A percentile compares a stretch with the other conserved stretches of the same genome.
These are phyloP conservation scores for Oxycera nigricornis DNA, from an alignment of 2,888 invertebrate genomes.

Conservation along the genomic window DNA sequence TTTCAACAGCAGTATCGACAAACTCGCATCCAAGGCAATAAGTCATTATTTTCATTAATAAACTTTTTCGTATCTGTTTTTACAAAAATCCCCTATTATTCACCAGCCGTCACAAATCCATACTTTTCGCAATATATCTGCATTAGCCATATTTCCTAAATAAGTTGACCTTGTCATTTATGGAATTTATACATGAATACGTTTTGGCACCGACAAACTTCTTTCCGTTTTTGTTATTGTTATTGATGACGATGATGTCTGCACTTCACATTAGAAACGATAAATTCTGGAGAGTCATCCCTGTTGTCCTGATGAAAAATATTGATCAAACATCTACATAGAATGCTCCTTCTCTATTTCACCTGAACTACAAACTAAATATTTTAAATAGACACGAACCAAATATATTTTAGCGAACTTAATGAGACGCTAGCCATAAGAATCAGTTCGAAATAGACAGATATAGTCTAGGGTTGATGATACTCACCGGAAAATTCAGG, in stretches of 20 bases:
- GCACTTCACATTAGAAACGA: slow-evolving; percentile 11
- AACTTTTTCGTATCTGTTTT: too few relatives aligned
- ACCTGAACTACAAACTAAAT: background rate
- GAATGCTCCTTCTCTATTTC: background rate
- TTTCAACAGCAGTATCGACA: too few relatives aligned
- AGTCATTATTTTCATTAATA: too few relatives aligned
- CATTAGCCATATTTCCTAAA: background rate
- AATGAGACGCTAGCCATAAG: too few relatives aligned
- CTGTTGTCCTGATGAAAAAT: slow-evolving; percentile 17
- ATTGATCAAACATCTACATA: slow-evolving; percentile 7
- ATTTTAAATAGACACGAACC: background rate
- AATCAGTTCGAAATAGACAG: background rate
- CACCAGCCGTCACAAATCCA: background rate
- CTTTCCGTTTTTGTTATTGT: too few relatives aligned
- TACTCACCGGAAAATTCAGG: background rate
- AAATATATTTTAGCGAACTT: too few relatives aligned
- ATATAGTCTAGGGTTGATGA: background rate
- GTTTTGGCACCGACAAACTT: background rate
- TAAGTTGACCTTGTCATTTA: background rate
- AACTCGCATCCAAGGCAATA: too few relatives aligned
- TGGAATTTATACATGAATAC: background rate
- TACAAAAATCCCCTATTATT: background rate
- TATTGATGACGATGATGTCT: background rate
- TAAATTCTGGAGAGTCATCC: slow-evolving; percentile 7
- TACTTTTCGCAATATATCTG: background rate